These are phyloP conservation scores for Stramonita haemastoma DNA, from an alignment of 2,888 invertebrate genomes.

Conservation along the genomic window DNA sequence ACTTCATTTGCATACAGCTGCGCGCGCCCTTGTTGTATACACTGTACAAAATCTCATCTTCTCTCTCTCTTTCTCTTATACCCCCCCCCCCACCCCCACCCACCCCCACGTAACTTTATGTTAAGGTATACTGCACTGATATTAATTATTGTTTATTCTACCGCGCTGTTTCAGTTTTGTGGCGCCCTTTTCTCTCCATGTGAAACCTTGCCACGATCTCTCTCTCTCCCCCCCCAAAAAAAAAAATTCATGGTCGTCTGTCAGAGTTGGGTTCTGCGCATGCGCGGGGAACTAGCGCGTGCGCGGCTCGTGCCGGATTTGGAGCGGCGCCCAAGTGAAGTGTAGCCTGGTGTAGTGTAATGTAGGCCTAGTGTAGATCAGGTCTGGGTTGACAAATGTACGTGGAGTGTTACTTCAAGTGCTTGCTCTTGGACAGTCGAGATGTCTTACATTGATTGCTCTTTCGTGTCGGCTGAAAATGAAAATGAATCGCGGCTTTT, in stretches of 20 bases:
- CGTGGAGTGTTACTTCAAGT: no score
- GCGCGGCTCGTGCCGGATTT: slow-evolving; percentile 26
- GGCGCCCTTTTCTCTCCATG: no score
- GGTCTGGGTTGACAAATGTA: no score
- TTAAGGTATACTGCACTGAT: slow-evolving; percentile 18
- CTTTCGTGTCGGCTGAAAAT: no score
- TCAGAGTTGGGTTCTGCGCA: background rate
- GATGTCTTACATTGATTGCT: no score
- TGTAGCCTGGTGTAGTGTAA: background rate
- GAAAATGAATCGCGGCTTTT: no score
- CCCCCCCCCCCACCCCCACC: background rate
- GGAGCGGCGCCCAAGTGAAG: background rate
- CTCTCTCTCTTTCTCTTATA: background rate
- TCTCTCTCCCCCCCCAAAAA: background rate
- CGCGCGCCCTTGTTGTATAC: background rate
- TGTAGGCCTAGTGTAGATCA: no score
- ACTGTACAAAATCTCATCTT: background rate
- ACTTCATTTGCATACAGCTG: slow-evolving; percentile 34
- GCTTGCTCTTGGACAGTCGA: no score
- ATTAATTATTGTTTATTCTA: slow-evolving; percentile 31
- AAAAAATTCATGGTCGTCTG: background rate
- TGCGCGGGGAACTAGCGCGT: slow-evolving; percentile 9
- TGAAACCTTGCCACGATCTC: background rate
- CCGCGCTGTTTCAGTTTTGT: slow-evolving; percentile 15
- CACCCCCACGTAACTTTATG: background rate